Conservation (phyloP, 1,140 invertebrate genomes). For the Drosophila quadrilineata region DNA sequence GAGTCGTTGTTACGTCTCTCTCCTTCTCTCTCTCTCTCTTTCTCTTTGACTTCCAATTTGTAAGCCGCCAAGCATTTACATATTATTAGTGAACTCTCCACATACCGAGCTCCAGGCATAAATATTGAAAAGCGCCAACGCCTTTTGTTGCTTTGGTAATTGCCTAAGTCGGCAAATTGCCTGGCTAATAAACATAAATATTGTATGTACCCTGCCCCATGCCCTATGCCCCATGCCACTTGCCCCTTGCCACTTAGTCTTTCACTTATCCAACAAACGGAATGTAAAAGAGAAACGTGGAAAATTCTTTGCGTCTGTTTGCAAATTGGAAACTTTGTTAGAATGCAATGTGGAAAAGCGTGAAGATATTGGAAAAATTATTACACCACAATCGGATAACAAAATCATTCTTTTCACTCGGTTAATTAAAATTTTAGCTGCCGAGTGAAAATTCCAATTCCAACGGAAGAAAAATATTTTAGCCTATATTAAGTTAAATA, state of each 20-base stretch:
- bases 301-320: background rate
- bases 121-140: conserved; percentile 52
- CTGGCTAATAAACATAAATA: conserved; percentile 52
- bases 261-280: background rate
- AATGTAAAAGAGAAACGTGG: background rate
- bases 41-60: conserved; percentile 26
- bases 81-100: conserved; percentile 36
- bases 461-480: background rate
- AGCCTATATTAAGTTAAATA: background rate
- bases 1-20: conserved; percentile 28
- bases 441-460: background rate
- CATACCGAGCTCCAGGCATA: conserved; percentile 10
- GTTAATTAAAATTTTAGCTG: conserved; percentile 4
- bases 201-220: background rate
- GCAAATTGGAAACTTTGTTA: conserved; percentile 6
- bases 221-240: background rate
- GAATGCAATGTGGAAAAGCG: conserved; percentile 9
- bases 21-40: too few relatives aligned
- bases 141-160: conserved; percentile 41
- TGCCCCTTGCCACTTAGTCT: too few relatives aligned
- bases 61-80: conserved; percentile 33
- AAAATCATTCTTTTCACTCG: background rate
- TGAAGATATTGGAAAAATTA: conserved; percentile 11
- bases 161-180: conserved; percentile 50
- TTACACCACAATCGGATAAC: background rate